These are phyloP conservation scores for Ammodytes marinus DNA, from an alignment of 2,113 vertebrate species.

Conservation along the genomic window DNA sequence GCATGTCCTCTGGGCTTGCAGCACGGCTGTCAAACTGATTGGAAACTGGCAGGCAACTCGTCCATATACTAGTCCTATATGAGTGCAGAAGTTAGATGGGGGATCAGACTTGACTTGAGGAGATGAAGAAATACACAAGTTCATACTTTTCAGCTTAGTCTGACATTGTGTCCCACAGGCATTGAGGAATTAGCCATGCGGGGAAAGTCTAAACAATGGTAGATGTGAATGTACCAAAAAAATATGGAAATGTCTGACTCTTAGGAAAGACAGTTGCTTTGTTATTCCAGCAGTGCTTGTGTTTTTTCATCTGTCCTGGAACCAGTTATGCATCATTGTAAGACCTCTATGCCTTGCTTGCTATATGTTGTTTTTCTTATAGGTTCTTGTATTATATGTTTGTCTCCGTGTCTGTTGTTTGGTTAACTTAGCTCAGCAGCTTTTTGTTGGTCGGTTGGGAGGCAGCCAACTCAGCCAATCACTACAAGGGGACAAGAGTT, in stretches of 20 bases:
- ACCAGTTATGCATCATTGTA: background rate
- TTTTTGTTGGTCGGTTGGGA: background rate
- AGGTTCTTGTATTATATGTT: no score
- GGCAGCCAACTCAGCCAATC: no score
- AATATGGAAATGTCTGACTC: slow-evolving; percentile 15
- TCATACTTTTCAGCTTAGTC: slow-evolving; percentile 44
- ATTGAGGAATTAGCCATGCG: background rate
- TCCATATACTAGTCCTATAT: slow-evolving; percentile 1
- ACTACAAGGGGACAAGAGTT: background rate
- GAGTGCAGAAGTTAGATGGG: slow-evolving; percentile 45
- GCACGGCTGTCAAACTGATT: slow-evolving; percentile 59
- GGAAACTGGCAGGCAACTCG: slow-evolving; percentile 43
- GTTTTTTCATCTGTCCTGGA: background rate
- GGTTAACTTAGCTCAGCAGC: background rate
- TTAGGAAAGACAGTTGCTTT: background rate
- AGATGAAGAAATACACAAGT: slow-evolving; percentile 47
- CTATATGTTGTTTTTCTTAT: background rate
- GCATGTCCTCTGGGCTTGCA: slow-evolving; percentile 37
- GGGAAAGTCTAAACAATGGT: slow-evolving; percentile 31
- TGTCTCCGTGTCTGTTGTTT: background rate
- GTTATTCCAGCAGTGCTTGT: background rate
- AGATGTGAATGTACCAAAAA: background rate
- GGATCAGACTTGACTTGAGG: slow-evolving; percentile 29
- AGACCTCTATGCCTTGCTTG: background rate
- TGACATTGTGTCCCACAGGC: slow-evolving; percentile 30